Base-by-base conservation (phyloP, 2,888 invertebrate species). In the Cephus runcator region DNA sequence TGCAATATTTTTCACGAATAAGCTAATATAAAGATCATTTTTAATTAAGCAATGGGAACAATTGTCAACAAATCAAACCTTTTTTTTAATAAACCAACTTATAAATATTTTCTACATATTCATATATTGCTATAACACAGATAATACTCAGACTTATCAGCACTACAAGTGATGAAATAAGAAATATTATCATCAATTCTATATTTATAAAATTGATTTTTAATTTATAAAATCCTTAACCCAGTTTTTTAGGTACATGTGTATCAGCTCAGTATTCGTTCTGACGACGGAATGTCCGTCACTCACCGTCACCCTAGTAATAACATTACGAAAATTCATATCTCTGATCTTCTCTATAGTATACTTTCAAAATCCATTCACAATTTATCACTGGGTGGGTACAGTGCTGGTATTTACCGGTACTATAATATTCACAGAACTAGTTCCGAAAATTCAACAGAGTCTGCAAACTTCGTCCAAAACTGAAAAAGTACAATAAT, bases 331-430 rank as follows among this genome's bases (percentile, higher is more conserved):
- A 75, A 99, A 99, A 92, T 99, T 99, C 90, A 94, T 97, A 56
- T 98, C 98, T 0, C 93, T 99, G 69, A 92, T 99, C n/a, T 96
- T 99, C 89, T 99, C 99, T 0, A 98, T 99, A 84, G 86, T 97
- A 75, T 98, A 98, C 92, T 99, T 99, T 90, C 94, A 95, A 86
- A 99, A 99, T 93, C 96, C 97, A 0, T 99, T 99, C 89, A 99
- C 98, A 0, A 12, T 94, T 0, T 94, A 94, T 73, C 99, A 99
- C 90, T 98, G 98, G 97, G 87, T 97, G 69, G 99, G 99, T 9
- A 97, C 99, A 0, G 87, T 94, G 1, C 92, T 98, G 73, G 99
- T 99, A 1, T 99, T 99, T 90, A 91, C 95, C 2, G 99, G 99
- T 4, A 99, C 99, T 0, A 92, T 98, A 79, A 94, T 99, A 86